A percentile compares a stretch with the other conserved stretches of the same genome.
These are phyloP conservation scores for Diplodus puntazzo DNA, from an alignment of 2,797 vertebrate genomes.

Conservation along the genomic window DNA sequence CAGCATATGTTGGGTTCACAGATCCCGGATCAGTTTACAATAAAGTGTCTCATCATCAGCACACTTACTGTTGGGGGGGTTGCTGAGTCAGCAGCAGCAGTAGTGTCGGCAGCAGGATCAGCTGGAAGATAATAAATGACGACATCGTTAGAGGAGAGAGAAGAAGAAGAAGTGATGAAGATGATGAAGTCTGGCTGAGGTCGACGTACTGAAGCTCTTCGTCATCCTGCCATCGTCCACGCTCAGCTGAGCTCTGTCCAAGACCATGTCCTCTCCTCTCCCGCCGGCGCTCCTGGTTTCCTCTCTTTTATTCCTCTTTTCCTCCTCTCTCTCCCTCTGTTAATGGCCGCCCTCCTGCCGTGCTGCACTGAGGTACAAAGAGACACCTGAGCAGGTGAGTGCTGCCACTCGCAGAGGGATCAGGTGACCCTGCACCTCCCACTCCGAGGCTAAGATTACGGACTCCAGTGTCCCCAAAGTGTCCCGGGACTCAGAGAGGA, in stretches of 20 bases:
- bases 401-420: constrained; percentile 64
- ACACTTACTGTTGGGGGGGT: constrained; percentile 56
- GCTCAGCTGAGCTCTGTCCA: constrained; percentile 13
- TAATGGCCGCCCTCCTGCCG: constrained; percentile 32
- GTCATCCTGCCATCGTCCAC: constrained; percentile 65
- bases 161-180: background rate
- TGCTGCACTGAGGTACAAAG: constrained; percentile 38
- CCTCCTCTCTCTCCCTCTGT: background rate
- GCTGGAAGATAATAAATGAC: background rate
- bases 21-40: no score
- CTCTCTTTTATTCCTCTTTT: background rate
- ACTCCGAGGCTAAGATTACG: constrained; percentile 74
- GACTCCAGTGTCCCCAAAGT: constrained; percentile 28
- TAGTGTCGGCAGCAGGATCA: constrained; percentile 42
- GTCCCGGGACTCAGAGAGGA: background rate
- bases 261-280: constrained; percentile 27
- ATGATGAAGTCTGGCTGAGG: background rate
- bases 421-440: constrained; percentile 70
- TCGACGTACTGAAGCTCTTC: constrained; percentile 54
- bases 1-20: no score
- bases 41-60: no score
- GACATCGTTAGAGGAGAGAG: background rate
- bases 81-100: constrained; percentile 32
- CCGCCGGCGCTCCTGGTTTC: background rate
- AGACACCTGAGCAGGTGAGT: constrained; percentile 82